Evolutionary conservation across 2,888 invertebrate genomes (phyloP), one percentile per base, ranked within the genome.

Genomic region (Drosophila flavopinicola): DNA sequence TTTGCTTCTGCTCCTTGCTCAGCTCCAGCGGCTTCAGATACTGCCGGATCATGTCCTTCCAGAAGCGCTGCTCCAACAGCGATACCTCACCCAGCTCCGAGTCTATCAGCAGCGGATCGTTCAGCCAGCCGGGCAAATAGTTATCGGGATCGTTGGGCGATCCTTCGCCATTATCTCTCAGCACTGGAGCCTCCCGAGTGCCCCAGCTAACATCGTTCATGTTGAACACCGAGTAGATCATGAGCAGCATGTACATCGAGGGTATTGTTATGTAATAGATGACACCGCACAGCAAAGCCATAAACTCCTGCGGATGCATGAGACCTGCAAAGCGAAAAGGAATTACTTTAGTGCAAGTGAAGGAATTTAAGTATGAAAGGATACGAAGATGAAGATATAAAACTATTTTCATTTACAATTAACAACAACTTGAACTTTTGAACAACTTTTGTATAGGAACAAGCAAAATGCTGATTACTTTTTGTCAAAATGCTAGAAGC

Each of bases 181-280:
- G 60, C 10, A 85, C 91, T 0, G 92, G 92, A 42, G 93, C 94
- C 90, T 98, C 98, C 63, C 98, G 92, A 0, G 98, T 98, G 4
- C 98, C 98, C 98, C 98, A 98, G 1, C 96, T 95, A 3, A 98
- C 96, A 85, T 97, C 96, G 90, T 98, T 97, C 92, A 98, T 93
- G 90, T 98, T 98, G 89, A 97, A 97, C 23, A 98, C 92, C 0
- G 98, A 97, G 90, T 97, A 98, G 54, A 98, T 95, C 73, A 98
- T 95, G 51, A 98, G 93, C 88, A 98, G 92, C 93, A 98, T 94
- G 90, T 98, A 98, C 95, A 98, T 98, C 72, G 97, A 96, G 0
- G 98, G 98, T 49, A 98, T 97, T 5, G 97, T 96, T 41, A 98
- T 94, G 89, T 96, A 96, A 90, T 98, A 98, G 33, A 98, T 93